Percentiles rank a stretch among this genome's conserved stretches.
Conservation (phyloP, 2,888 invertebrate genomes). For the Punctoribates punctum region DNA sequence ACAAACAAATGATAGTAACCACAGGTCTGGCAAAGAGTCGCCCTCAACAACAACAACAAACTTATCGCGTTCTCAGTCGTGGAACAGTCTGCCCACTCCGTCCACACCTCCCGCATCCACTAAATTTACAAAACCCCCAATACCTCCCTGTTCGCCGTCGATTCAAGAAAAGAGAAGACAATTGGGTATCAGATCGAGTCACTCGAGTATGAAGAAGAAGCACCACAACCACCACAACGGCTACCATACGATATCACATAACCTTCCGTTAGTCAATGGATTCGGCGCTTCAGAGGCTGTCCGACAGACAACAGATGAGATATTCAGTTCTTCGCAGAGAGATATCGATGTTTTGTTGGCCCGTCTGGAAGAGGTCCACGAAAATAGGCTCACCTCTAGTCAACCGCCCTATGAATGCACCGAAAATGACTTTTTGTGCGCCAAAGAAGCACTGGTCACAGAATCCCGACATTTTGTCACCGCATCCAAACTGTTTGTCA, state of each 20-base stretch:
- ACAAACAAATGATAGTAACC: not conserved
- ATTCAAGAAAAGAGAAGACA: slow-evolving; percentile 37
- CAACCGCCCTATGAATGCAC: not conserved
- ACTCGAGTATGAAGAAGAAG: not conserved
- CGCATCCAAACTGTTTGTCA: slow-evolving; percentile 74
- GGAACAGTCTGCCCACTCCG: slow-evolving; percentile 1
- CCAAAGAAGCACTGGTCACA: slow-evolving; percentile 70
- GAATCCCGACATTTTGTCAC: slow-evolving; percentile 77
- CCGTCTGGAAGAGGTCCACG: slow-evolving; percentile 43
- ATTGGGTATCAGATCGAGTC: not conserved
- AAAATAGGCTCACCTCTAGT: slow-evolving; percentile 28
- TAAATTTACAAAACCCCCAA: slow-evolving; percentile 33
- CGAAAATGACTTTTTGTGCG: slow-evolving; percentile 54
- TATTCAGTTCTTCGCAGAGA: slow-evolving; percentile 41
- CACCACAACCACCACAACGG: not conserved
- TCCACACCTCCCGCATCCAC: not conserved
- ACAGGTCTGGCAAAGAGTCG: not conserved
- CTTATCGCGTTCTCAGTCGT: not conserved
- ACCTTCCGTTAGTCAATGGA: too few relatives aligned
- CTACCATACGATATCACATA: not conserved
- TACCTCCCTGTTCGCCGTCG: slow-evolving; percentile 34
- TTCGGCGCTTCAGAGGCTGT: not conserved
- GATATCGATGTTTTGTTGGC: slow-evolving; percentile 42
- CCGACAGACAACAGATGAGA: slow-evolving; percentile 35
- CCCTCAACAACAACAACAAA: too few relatives aligned